Conservation (phyloP, 1,140 invertebrate genomes). For the Dysdera silvatica region DNA sequence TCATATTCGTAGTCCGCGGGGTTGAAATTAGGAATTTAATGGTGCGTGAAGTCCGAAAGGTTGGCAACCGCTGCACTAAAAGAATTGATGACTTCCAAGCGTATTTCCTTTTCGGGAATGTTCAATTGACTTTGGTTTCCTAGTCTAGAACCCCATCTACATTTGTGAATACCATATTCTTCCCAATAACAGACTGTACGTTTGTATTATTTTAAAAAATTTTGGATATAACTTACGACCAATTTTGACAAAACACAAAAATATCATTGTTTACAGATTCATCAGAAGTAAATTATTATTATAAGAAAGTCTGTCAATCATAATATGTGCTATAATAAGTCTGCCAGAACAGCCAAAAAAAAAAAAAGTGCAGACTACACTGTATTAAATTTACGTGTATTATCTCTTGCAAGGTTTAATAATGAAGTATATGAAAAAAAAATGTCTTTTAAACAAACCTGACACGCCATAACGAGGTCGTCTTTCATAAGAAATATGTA, state of each 20-base stretch:
- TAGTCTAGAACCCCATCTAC: too few species aligned
- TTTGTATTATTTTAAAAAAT: too few species aligned
- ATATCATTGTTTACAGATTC: neutral
- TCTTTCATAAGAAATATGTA: constrained; percentile 14
- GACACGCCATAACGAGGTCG: constrained; percentile 10
- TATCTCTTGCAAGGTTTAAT: neutral
- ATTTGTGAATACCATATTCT: too few species aligned
- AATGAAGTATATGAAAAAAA: neutral
- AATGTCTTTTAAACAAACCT: neutral
- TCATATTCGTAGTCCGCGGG: too few species aligned
- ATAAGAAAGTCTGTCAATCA: neutral
- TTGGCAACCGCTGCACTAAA: too few species aligned
- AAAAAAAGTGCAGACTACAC: neutral
- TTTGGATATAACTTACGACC: too few species aligned
- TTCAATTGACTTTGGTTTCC: too few species aligned
- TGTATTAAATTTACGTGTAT: constrained; percentile 1
- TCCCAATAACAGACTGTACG: too few species aligned
- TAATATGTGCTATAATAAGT: neutral
- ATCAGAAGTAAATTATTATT: neutral
- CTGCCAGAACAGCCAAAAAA: neutral
- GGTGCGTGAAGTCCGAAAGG: too few species aligned
- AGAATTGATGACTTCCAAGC: too few species aligned
- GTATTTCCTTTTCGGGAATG: too few species aligned
- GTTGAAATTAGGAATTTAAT: too few species aligned
- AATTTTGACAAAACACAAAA: neutral